Conservation (phyloP, 2,888 invertebrate genomes). For the Cerceris rybyensis region DNA sequence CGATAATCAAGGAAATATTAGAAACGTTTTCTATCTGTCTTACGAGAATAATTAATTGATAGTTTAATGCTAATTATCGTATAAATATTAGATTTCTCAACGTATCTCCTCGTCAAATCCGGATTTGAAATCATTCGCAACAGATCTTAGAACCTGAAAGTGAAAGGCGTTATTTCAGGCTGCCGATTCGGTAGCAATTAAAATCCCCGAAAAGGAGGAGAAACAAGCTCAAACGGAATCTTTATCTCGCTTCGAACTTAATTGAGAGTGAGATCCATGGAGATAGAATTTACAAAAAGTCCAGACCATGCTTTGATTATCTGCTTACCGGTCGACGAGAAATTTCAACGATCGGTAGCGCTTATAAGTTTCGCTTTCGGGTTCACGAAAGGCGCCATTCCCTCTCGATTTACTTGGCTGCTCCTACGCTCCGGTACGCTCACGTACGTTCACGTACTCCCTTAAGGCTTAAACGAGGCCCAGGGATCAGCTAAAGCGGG, state of each 20-base stretch:
- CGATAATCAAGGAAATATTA: too few relatives aligned
- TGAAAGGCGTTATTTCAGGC: conserved; percentile 17
- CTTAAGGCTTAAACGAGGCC: conserved; percentile 26
- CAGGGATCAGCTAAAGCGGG: conserved; percentile 41
- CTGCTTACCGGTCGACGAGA: neutral
- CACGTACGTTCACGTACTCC: conserved; percentile 14
- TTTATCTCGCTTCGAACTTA: conserved; percentile 10
- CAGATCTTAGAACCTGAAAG: neutral
- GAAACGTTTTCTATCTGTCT: too few relatives aligned
- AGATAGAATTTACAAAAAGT: conserved; percentile 23
- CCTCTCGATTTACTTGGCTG: conserved; percentile 21
- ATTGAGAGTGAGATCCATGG: neutral
- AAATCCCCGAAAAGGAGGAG: conserved; percentile 7
- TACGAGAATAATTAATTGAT: too few relatives aligned
- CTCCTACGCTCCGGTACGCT: conserved; percentile 10
- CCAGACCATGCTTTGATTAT: neutral
- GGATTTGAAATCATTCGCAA: conserved; percentile 11
- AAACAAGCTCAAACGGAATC: conserved; percentile 11
- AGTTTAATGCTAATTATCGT: too few relatives aligned
- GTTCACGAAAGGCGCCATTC: conserved; percentile 19
- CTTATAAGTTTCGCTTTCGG: conserved; percentile 49
- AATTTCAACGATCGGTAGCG: conserved; percentile 28
- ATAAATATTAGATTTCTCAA: too few relatives aligned
- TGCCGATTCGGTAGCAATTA: conserved; percentile 14
- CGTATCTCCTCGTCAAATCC: neutral